A percentile compares a stretch with the other conserved stretches of the same genome.
These are phyloP conservation scores for Oryzias sinensis DNA, from an alignment of 2,797 vertebrate species.

Conservation along the genomic window DNA sequence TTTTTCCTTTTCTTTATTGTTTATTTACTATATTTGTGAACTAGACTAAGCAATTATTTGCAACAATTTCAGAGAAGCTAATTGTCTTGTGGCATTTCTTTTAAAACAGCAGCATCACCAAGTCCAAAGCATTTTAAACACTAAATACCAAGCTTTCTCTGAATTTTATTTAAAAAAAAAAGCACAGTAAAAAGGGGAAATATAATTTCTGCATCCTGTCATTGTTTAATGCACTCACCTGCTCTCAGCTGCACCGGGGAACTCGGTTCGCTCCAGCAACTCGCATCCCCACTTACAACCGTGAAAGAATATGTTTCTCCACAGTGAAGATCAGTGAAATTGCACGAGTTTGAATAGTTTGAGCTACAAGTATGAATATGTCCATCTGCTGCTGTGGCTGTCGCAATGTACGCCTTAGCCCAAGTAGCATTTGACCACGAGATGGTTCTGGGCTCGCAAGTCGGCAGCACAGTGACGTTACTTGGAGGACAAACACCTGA, in stretches of 20 bases:
- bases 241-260: constrained; percentile 42
- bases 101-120: too few species aligned
- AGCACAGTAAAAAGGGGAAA: too few species aligned
- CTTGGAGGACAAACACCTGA: constrained; percentile 74
- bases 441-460: constrained; percentile 58
- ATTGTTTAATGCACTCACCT: constrained; percentile 45
- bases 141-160: too few species aligned
- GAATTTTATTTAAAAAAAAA: too few species aligned
- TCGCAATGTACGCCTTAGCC: constrained; percentile 60
- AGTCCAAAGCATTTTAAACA: too few species aligned
- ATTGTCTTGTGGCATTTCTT: too few species aligned
- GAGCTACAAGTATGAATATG: constrained; percentile 61
- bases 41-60: too few species aligned
- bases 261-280: constrained; percentile 58
- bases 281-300: constrained; percentile 58
- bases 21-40: too few species aligned
- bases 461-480: constrained; percentile 42
- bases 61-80: too few species aligned
- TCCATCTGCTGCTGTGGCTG: constrained; percentile 49
- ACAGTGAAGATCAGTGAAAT: constrained; percentile 67
- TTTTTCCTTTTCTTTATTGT: too few species aligned
- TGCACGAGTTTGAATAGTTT: constrained; percentile 53
- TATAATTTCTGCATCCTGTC: too few species aligned
- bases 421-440: constrained; percentile 57
- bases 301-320: constrained; percentile 58